phyloP scores from a whole-genome alignment of 2,797 vertebrate species.

The Anabas testudineus region DNA sequence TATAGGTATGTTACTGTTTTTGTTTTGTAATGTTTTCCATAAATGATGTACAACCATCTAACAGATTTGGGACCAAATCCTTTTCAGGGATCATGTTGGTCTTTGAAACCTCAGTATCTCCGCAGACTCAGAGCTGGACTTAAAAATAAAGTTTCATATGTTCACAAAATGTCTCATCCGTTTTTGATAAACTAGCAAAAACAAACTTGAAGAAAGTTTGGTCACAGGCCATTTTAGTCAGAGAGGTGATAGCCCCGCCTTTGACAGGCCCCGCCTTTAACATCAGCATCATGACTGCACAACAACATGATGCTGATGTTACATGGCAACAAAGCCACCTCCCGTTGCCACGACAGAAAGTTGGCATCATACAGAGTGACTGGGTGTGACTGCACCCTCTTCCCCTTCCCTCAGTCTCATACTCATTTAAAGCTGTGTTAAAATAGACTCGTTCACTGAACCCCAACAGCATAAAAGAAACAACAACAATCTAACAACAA shows the following conservation, averaged over 20 bases:
- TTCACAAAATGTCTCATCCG: conserved; percentile 43
- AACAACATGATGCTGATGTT: conserved; percentile 13
- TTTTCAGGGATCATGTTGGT: conserved; percentile 19
- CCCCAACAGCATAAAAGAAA: background rate
- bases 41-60: conserved; percentile 11
- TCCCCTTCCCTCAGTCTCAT: conserved; percentile 26
- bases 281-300: background rate
- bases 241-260: background rate
- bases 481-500: conserved; percentile 62
- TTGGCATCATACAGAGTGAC: conserved; percentile 48
- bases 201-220: rapidly evolving
- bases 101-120: background rate
- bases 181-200: background rate
- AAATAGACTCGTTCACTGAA: conserved; percentile 26
- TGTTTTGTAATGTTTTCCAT: conserved; percentile 17
- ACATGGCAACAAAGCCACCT: conserved; percentile 2
- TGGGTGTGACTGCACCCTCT: conserved; percentile 57
- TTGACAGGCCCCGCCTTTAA: background rate
- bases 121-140: background rate
- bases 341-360: conserved; percentile 4
- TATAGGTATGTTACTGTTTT: background rate
- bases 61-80: background rate
- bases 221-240: background rate
- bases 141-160: conserved; percentile 61
- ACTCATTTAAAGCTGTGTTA: conserved; percentile 58